Conservation (phyloP, 2,797 vertebrate species). For the Sebastes hubbsi region DNA sequence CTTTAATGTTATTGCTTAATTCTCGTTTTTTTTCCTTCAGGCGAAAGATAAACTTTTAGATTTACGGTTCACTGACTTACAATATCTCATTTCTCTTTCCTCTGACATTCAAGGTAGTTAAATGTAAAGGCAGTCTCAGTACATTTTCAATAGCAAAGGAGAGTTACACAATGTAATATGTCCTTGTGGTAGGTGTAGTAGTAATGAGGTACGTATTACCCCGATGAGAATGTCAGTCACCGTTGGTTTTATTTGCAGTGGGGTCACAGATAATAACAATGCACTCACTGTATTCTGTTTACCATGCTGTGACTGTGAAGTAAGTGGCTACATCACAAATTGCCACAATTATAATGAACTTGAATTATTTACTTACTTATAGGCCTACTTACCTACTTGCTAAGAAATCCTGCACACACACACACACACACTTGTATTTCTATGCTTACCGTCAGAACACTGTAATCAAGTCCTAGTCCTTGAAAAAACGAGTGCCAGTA, state of each 20-base stretch:
- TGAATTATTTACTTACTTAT: not conserved
- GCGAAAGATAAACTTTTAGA: conserved; percentile 11
- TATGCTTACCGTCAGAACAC: not conserved
- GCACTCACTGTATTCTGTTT: not conserved
- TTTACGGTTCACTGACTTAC: conserved; percentile 5
- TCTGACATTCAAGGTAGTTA: conserved; percentile 30
- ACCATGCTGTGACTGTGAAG: not conserved
- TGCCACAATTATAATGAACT: not conserved
- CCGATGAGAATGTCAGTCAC: conserved; percentile 7
- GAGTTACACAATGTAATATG: not conserved
- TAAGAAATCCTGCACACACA: not conserved
- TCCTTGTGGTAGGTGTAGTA: not conserved
- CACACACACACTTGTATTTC: not conserved
- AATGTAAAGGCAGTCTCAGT: not conserved
- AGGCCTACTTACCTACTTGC: not conserved
- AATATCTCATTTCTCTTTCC: not conserved
- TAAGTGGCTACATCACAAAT: not conserved
- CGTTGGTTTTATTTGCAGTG: not conserved
- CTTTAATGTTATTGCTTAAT: not conserved
- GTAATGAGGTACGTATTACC: conserved; percentile 5
- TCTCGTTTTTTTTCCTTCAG: not conserved
- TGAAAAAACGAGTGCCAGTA: not conserved
- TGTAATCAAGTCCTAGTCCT: not conserved
- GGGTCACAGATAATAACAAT: not conserved
- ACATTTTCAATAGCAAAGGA: not conserved